phyloP scores from a whole-genome alignment of 2,113 vertebrate genomes.

The Notothenia coriiceps region DNA sequence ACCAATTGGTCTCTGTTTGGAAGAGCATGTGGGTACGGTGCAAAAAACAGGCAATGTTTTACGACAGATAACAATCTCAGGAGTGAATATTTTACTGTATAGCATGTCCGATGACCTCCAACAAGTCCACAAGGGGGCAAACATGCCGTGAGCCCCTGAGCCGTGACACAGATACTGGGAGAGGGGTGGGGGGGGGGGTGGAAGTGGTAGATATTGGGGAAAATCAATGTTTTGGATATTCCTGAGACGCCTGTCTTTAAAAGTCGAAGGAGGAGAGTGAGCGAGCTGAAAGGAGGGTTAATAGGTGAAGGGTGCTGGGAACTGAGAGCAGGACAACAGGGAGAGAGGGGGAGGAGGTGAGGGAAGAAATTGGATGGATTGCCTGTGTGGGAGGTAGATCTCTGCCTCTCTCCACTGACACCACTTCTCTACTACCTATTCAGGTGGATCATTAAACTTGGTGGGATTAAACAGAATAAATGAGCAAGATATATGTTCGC shows the following conservation, averaged over 20 bases:
- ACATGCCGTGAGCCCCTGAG: slow-evolving; percentile 64
- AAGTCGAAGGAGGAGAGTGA: slow-evolving; percentile 74
- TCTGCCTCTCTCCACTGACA: slow-evolving; percentile 60
- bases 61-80: slow-evolving; percentile 52
- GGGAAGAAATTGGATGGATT: slow-evolving; percentile 25
- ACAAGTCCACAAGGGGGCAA: slow-evolving; percentile 76
- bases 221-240: slow-evolving; percentile 90
- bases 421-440: slow-evolving; percentile 49
- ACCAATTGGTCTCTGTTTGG: slow-evolving; percentile 69
- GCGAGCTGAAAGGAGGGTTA: slow-evolving; percentile 50
- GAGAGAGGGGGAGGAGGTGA: slow-evolving; percentile 34
- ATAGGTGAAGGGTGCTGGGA: slow-evolving; percentile 67
- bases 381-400: slow-evolving; percentile 44
- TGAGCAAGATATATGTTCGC: slow-evolving; percentile 7
- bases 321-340: slow-evolving; percentile 35
- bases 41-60: too few species aligned
- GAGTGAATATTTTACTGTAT: slow-evolving; percentile 68
- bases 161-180: slow-evolving; percentile 66
- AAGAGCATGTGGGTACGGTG: slow-evolving; percentile 8
- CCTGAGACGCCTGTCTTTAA: slow-evolving; percentile 86
- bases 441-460: slow-evolving; percentile 48
- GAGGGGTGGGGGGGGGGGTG: neutral
- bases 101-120: slow-evolving; percentile 80
- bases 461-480: slow-evolving; percentile 60
- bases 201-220: slow-evolving; percentile 64